Base-by-base conservation (phyloP, 2,113 vertebrate genomes). In the Neogobius melanostomus region DNA sequence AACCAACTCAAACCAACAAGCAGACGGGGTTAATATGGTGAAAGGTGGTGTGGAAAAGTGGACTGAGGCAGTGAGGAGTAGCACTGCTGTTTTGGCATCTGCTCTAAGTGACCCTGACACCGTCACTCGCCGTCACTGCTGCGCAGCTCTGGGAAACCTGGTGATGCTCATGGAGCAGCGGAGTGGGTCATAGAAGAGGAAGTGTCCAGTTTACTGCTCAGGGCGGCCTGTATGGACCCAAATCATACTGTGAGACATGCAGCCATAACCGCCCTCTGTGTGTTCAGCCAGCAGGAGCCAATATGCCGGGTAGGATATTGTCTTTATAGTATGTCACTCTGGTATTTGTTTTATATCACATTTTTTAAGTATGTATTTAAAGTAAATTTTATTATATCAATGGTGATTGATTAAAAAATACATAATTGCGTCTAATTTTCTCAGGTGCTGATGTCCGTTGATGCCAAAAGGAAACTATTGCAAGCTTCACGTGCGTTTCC, bases 121-220 rank as follows among this genome's bases (percentile, higher is more conserved):
- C 48, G 76, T 88, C 36, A 91, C 87, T 11, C 92, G 92, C 0
- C 89, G 80, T n/a, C 88, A 91, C 77, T 87, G 90, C 63, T 94
- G 92, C 7, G 70, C 75, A 0, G 76, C 84, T 1, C 73, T 94
- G 60, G 90, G 82, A 50, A 91, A 91, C 76, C 74, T 91, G 68
- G 48, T 86, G 1, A 66, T 68, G 9, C 49, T 89, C 64, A 83
- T 1, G 87, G 85, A 0, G 83, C 79, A 2, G 65, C 79, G 15
- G 42, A 78, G 6, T 0, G 69, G 21, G 54, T 93, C 77, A 49
- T 90, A 64, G 68, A 88, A 53, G 62, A 82, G 15, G 72, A 88
- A 0, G 79, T 82, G 59, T 72, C 74, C 9, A 9, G 63, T 53
- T 69, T 76, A 10, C 90, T 93, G 14, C 83, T 92, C 51, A 86